A percentile compares a stretch with the other conserved stretches of the same genome.
phyloP scores from a whole-genome alignment of 2,113 vertebrate species.

The Chaenocephalus aceratus region DNA sequence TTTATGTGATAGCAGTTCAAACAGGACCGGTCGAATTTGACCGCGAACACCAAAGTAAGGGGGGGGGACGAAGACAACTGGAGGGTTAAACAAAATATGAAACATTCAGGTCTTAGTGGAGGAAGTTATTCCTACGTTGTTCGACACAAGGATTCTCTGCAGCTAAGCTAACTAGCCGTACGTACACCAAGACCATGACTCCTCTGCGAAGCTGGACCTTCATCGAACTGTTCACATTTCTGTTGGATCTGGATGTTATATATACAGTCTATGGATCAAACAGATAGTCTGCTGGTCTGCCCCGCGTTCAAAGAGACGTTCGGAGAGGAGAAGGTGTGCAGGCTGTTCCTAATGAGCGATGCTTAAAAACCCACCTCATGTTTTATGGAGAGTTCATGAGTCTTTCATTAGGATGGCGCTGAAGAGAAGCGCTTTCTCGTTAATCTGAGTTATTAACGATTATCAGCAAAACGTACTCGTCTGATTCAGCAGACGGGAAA shows the following conservation, averaged over 20 bases:
- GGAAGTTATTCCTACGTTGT: too few species aligned
- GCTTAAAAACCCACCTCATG: conserved; percentile 38
- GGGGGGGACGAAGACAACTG: too few species aligned
- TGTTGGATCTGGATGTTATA: too few species aligned
- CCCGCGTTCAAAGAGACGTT: neutral
- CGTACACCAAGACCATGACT: neutral
- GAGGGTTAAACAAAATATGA: too few species aligned
- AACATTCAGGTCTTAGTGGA: too few species aligned
- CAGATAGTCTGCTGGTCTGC: neutral
- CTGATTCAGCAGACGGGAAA: neutral
- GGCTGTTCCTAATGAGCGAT: conserved; percentile 15
- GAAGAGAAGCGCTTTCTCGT: conserved; percentile 19
- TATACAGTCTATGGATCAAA: neutral
- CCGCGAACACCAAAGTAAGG: too few species aligned
- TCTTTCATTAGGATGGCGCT: conserved; percentile 33
- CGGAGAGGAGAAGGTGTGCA: too few species aligned
- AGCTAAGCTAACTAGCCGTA: too few species aligned
- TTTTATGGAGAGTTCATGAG: conserved; percentile 53
- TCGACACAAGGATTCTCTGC: too few species aligned
- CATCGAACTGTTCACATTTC: neutral
- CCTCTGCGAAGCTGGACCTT: neutral
- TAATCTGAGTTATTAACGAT: conserved; percentile 37
- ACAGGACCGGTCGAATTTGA: too few species aligned
- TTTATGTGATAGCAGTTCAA: too few species aligned
- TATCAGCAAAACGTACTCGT: neutral